Evolutionary conservation across 2,113 vertebrate species (phyloP).

Genomic region (Nasalis larvatus): DNA sequence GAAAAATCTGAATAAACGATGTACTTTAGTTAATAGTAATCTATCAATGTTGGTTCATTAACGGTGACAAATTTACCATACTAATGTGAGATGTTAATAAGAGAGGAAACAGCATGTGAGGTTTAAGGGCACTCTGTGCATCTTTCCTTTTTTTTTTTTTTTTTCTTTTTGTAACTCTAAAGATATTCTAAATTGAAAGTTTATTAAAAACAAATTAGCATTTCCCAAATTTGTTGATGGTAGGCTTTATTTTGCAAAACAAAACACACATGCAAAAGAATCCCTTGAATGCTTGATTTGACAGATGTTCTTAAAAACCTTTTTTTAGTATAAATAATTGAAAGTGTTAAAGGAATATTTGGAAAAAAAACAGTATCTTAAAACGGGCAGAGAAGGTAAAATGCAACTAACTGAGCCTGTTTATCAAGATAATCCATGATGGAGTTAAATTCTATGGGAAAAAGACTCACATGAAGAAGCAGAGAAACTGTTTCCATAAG

Average conservation of each 20-base stretch:
- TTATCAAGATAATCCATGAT: neutral
- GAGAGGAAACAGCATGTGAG: rapidly evolving
- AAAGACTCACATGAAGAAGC: neutral
- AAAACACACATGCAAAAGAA: neutral
- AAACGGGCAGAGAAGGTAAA: neutral
- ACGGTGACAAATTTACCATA: neutral
- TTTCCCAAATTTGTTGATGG: neutral
- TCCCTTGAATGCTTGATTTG: neutral
- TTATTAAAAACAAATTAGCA: neutral
- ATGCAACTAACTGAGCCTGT: neutral
- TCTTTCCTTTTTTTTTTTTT: no score
- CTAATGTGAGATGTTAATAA: neutral
- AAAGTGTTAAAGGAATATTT: neutral
- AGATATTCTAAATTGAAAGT: neutral
- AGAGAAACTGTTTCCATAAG: neutral
- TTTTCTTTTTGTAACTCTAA: neutral
- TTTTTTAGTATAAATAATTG: neutral
- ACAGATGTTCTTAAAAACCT: neutral
- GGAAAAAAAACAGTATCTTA: neutral
- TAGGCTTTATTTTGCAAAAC: neutral
- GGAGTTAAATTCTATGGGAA: neutral
- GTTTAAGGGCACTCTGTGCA: neutral
- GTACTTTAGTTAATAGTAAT: neutral
- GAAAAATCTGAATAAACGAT: neutral
- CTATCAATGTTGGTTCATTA: neutral